Evolutionary conservation across 2,113 vertebrate genomes (phyloP).

Genomic region (Recurvirostra avosetta): DNA sequence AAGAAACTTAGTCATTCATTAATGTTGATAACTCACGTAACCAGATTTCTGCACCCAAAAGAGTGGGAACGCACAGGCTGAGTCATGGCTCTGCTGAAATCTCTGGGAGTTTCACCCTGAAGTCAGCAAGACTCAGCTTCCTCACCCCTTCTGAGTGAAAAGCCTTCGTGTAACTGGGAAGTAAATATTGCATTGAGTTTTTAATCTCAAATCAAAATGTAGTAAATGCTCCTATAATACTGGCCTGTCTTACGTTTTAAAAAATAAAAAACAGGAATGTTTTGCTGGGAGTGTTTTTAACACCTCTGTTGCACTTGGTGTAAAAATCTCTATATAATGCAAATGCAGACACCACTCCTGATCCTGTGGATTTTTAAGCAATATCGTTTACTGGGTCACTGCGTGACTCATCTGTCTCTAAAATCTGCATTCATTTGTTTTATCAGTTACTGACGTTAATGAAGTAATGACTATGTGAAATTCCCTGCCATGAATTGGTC

Average conservation of each 20-base stretch:
- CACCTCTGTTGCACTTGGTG: not conserved
- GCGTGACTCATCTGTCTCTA: not conserved
- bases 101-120: not conserved
- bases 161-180: not conserved
- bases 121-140: not conserved
- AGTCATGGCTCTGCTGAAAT: not conserved
- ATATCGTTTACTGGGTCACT: not conserved
- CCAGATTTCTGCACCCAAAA: not conserved
- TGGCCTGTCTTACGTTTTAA: not conserved
- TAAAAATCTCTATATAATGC: not conserved
- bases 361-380: not conserved
- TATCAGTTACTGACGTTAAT: not conserved
- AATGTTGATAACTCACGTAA: not conserved
- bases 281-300: not conserved
- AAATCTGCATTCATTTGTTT: not conserved
- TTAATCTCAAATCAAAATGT: not conserved
- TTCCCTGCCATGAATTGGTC: not conserved
- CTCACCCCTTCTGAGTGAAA: not conserved
- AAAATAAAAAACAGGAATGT: not conserved
- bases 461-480: not conserved
- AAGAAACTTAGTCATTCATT: not conserved
- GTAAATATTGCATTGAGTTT: not conserved
- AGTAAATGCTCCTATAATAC: fast-evolving
- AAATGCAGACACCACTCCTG: not conserved
- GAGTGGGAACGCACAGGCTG: not conserved